Evolutionary conservation across 2,113 vertebrate species (phyloP), one percentile per base, ranked within the genome.

Genomic region (Uropsilus gracilis): DNA sequence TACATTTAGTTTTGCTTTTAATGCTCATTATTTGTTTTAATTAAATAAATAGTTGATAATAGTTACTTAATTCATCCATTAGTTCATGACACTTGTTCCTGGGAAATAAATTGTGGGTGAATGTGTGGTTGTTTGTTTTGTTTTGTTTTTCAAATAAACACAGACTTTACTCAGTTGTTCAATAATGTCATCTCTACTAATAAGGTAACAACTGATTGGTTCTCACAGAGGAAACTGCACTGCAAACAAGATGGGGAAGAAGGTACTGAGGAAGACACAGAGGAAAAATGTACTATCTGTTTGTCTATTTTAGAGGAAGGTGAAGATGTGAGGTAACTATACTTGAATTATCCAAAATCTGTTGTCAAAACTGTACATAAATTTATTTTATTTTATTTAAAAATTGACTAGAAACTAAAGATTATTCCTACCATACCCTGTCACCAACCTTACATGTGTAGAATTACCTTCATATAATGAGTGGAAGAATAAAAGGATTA

Each of bases 231-330:
- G 98, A 99, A 99, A 99, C 99, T 99, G 98, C 99, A 99, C 96
- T 99, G 99, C 97, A 99, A 99, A 97, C 99, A 99, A 98, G 99
- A 99, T 81, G 99, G 99, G 76, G 99, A 99, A 75, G 99, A 99
- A 98, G 99, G 98, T 71, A 99, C 99, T 82, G 99, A 99, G 90
- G 99, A 99, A 98, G 99, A 99, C 97, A 99, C 99, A 8, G 99
- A 99, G 98, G 99, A 99, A 98, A 99, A 99, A 95, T 99, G 99
- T 98, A 99, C 99, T 97, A 99, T 99, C 98, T 99, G 99, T 98
- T 98, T 99, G 97, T 99, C 99, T 95, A 99, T 99, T 98, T 98
- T 99, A 98, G 99, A 99, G 98, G 99, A 99, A 98, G 99, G 99
- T 96, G 99, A 99, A 99, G 99, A 99, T 95, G 99, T 99, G 98